These are phyloP conservation scores for Physocephala rufipes DNA, from an alignment of 2,888 invertebrate genomes.

Conservation along the genomic window DNA sequence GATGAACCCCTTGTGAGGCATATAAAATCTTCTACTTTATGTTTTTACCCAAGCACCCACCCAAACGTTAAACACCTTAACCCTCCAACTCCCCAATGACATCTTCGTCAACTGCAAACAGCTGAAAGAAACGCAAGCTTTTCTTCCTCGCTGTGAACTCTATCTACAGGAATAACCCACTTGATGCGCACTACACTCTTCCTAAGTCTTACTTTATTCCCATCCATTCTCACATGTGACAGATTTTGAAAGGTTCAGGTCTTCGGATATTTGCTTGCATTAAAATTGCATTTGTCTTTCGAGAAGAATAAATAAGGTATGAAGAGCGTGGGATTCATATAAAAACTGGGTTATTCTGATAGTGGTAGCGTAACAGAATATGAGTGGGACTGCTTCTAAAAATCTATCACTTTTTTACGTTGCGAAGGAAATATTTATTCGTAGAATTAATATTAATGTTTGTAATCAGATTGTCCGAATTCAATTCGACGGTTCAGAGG, in stretches of 20 bases:
- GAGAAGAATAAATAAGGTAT: background rate
- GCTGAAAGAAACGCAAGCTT: background rate
- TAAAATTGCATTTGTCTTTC: background rate
- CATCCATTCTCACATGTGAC: background rate
- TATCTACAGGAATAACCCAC: background rate
- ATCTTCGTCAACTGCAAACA: background rate
- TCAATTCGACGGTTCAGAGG: no score
- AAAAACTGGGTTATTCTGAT: no score
- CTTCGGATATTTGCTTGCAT: background rate
- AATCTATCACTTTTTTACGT: no score
- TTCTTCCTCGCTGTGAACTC: background rate
- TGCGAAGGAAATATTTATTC: no score
- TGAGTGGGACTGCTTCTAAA: no score
- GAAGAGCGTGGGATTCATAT: background rate
- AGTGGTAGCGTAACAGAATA: no score
- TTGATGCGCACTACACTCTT: constrained; percentile 7
- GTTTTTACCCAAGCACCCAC: background rate
- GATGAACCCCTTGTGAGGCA: constrained; percentile 3
- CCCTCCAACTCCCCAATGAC: background rate
- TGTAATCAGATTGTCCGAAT: no score
- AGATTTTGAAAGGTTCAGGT: no score
- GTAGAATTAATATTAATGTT: no score
- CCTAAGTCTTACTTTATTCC: constrained; percentile 15
- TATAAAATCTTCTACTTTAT: background rate
- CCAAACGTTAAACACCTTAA: background rate